Conservation (phyloP, 2,797 vertebrate genomes). For the Acanthopagrus latus region DNA sequence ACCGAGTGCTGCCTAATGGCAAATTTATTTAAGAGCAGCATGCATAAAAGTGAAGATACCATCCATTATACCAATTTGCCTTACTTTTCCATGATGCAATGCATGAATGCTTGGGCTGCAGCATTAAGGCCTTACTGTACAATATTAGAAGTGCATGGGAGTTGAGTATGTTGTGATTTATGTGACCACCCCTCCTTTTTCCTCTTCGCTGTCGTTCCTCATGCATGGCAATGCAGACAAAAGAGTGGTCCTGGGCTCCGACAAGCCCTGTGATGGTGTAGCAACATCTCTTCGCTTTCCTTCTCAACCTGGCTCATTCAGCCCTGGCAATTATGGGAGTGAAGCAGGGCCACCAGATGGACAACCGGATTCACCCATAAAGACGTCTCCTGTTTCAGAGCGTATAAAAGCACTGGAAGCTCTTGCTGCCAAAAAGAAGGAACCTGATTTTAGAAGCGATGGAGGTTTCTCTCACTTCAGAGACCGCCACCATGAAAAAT, state of each 20-base stretch:
- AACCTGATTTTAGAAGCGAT: slow-evolving; percentile 80
- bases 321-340: slow-evolving; percentile 71
- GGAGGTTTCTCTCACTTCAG: slow-evolving; percentile 79
- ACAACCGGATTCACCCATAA: slow-evolving; percentile 80
- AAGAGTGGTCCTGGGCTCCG: slow-evolving; percentile 80
- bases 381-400: slow-evolving; percentile 85
- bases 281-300: slow-evolving; percentile 84
- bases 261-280: slow-evolving; percentile 81
- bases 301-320: slow-evolving; percentile 83
- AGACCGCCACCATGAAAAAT: slow-evolving; percentile 84
- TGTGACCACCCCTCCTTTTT: slow-evolving; percentile 76
- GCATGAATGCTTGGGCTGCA: slow-evolving; percentile 87
- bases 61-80: slow-evolving; percentile 57
- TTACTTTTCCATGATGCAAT: slow-evolving; percentile 74
- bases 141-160: slow-evolving; percentile 72
- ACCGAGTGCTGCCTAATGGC: slow-evolving; percentile 44
- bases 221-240: slow-evolving; percentile 82
- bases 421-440: slow-evolving; percentile 84
- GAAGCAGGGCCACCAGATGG: slow-evolving; percentile 74
- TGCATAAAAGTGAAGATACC: slow-evolving; percentile 67
- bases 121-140: slow-evolving; percentile 68
- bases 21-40: slow-evolving; percentile 67
- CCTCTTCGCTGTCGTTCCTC: slow-evolving; percentile 69
- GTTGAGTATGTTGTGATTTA: slow-evolving; percentile 71
- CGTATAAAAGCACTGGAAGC: slow-evolving; percentile 86